Evolutionary conservation across 2,113 vertebrate species (phyloP).

Genomic region (Procavia capensis): DNA sequence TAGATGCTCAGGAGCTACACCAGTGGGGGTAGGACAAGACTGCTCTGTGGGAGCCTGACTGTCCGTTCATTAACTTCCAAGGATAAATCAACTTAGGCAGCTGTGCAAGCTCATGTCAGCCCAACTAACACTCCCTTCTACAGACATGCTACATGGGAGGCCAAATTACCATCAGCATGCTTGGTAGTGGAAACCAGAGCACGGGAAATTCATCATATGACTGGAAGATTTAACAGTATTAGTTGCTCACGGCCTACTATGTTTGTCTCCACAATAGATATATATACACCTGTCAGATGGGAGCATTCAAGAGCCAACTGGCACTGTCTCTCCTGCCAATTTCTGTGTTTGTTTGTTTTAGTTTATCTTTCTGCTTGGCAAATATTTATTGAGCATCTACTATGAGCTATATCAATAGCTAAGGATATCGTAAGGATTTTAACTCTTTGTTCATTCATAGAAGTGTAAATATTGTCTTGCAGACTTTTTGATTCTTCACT

Average conservation of each 20-base stretch:
- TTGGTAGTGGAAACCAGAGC: neutral
- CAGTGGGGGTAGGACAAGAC: neutral
- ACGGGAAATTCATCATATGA: neutral
- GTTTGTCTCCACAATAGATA: neutral
- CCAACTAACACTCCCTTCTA: neutral
- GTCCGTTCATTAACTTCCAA: neutral
- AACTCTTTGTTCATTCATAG: neutral
- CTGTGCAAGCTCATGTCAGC: neutral
- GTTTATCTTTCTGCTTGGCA: slow-evolving; percentile 34
- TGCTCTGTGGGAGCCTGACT: neutral
- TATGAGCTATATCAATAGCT: neutral
- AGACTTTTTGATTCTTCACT: slow-evolving; percentile 8
- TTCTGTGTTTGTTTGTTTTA: neutral
- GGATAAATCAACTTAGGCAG: neutral
- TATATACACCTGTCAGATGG: neutral
- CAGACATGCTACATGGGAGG: neutral
- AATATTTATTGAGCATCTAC: slow-evolving; percentile 44
- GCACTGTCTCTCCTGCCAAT: neutral
- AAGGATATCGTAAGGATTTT: slow-evolving; percentile 28
- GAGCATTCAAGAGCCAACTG: neutral
- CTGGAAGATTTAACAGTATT: neutral
- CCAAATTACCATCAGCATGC: neutral
- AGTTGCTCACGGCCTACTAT: neutral
- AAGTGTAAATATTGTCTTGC: slow-evolving; percentile 13
- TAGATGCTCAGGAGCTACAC: neutral